A percentile compares a stretch with the other conserved stretches of the same genome.
These are phyloP conservation scores for Scyliorhinus canicula DNA, from an alignment of 2,797 vertebrate species.

Conservation along the genomic window DNA sequence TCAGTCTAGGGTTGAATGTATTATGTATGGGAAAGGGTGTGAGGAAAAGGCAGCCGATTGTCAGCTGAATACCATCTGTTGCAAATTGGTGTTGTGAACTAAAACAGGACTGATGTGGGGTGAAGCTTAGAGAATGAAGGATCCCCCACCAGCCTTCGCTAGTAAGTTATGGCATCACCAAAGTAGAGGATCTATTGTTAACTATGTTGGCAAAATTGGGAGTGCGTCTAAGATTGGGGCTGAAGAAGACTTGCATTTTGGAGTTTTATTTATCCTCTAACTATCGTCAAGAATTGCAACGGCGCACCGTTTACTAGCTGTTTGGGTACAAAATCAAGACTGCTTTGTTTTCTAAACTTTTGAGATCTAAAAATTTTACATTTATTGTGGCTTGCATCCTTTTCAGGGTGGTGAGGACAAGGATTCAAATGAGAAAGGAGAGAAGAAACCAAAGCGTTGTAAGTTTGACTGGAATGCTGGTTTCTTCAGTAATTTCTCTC, in stretches of 20 bases:
- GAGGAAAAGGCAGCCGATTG: not conserved
- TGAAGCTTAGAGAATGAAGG: not conserved
- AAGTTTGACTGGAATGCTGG: not conserved
- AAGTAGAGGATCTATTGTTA: not conserved
- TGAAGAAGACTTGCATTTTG: not conserved
- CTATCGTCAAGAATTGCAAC: not conserved
- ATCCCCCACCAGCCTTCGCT: not conserved
- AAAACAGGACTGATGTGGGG: not conserved
- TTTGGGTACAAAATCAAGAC: not conserved
- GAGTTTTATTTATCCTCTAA: not conserved
- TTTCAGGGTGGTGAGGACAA: slow-evolving; percentile 36
- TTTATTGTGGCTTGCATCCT: not conserved
- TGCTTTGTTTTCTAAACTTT: not conserved
- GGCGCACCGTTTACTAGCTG: not conserved
- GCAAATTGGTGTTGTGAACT: not conserved
- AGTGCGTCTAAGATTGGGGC: not conserved
- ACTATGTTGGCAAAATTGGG: not conserved
- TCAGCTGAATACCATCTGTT: not conserved
- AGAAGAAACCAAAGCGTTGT: slow-evolving; percentile 36
- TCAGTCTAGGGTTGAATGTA: not conserved
- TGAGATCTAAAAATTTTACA: not conserved
- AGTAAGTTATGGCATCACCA: not conserved
- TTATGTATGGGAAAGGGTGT: not conserved
- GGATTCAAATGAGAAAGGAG: slow-evolving; percentile 19
- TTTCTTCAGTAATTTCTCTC: not conserved